Conservation (phyloP, 2,888 invertebrate genomes). For the Barypeithes pellucidus region DNA sequence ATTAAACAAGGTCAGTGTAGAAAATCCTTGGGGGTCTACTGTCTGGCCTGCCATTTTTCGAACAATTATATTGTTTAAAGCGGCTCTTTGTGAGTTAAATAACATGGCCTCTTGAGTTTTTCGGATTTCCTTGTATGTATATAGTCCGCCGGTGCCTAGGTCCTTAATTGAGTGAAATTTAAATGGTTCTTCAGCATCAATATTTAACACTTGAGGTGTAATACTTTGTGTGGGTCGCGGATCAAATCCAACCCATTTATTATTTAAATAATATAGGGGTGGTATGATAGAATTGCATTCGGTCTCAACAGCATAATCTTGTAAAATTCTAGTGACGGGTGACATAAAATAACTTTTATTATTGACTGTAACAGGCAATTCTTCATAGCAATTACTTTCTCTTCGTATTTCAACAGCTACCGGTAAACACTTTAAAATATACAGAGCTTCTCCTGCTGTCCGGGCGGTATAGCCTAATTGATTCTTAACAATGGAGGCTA, state of each 20-base stretch:
- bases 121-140: slow-evolving; percentile 5
- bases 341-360: no score
- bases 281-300: slow-evolving; percentile 43
- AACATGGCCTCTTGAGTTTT: slow-evolving; percentile 3
- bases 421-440: no score
- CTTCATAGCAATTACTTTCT: no score
- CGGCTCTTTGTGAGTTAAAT: slow-evolving; percentile 2
- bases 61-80: slow-evolving; percentile 2
- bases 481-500: no score
- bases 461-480: no score
- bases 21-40: not conserved
- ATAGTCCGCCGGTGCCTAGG: slow-evolving; percentile 12
- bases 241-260: slow-evolving; percentile 39
- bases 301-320: slow-evolving; percentile 22
- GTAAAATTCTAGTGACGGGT: no score
- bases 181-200: slow-evolving; percentile 11
- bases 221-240: slow-evolving; percentile 9
- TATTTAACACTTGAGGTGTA: not conserved
- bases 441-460: no score
- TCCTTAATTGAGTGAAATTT: slow-evolving; percentile 3
- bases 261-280: slow-evolving; percentile 34
- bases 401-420: no score
- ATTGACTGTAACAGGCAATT: no score
- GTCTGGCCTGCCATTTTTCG: not conserved
- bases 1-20: not conserved